These are phyloP conservation scores for Papilio demoleus DNA, from an alignment of 2,888 invertebrate genomes.

Conservation along the genomic window DNA sequence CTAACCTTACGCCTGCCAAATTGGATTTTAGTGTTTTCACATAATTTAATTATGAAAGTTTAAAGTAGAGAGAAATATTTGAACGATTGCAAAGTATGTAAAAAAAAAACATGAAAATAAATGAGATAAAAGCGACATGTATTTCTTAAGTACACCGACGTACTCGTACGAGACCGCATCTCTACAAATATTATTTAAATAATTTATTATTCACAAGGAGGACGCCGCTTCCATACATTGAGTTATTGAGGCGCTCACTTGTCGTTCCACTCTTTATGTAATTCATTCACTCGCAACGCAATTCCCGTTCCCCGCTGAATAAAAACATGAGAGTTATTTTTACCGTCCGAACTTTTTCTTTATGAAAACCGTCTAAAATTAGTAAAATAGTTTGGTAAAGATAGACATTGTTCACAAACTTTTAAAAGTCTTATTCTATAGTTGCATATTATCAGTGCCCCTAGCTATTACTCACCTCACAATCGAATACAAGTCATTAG, in stretches of 20 bases:
- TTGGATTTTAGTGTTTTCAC: background rate
- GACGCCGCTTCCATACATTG: slow-evolving; percentile 6
- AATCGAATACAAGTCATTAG: no score
- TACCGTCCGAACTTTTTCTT: background rate
- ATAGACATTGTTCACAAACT: no score
- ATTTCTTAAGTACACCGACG: background rate
- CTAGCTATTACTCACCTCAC: no score
- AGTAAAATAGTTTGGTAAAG: no score
- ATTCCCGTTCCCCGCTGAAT: background rate
- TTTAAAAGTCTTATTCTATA: no score
- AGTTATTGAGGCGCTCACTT: slow-evolving; percentile 16
- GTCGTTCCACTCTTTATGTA: slow-evolving; percentile 14
- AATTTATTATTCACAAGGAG: background rate
- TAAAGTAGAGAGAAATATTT: background rate
- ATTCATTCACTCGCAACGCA: slow-evolving; percentile 21
- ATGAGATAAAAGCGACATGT: background rate
- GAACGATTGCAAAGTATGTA: background rate
- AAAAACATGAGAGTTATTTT: slow-evolving; percentile 11
- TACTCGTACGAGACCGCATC: background rate
- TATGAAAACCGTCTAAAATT: background rate
- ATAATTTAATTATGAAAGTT: background rate
- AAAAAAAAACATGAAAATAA: no score
- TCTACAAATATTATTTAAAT: slow-evolving; percentile 18
- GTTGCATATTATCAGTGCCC: no score
- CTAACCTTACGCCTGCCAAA: background rate